Base-by-base conservation (phyloP, 2,797 vertebrate genomes). In the Sebastolobus altivelis region DNA sequence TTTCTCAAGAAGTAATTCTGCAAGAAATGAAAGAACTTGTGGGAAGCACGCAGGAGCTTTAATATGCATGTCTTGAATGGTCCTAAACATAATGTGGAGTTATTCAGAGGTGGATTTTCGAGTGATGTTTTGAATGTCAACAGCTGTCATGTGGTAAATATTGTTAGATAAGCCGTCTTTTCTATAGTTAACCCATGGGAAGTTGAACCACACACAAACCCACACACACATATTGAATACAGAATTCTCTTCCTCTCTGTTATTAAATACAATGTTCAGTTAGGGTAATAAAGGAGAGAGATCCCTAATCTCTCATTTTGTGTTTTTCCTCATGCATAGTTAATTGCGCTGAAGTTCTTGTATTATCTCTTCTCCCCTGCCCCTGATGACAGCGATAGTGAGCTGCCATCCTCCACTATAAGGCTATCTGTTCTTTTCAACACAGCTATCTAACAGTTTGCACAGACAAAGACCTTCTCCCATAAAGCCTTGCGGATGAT, bases 91-190 rank as follows among this genome's bases (percentile, higher is more conserved):
- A 84, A 63, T 80, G 75, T 78, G 2, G 6, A 75, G 79, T 77
- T 84, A 87, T 87, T 90, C 83, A 84, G 72, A 29, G 14, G 67
- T 82, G 82, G 78, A 61, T 92, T 84, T 82, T 75, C 85, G 87
- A 89, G 60, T 77, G 87, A 90, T 88, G 88, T 72, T 85, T 79
- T 67, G 77, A 95, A 93, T 86, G 72, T 90, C 86, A 93, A 80
- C 84, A 91, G 89, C 89, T 92, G 82, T 88, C 79, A 58, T 43
- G 63, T 2, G 20, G 74, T 69, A 65, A 72, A 73, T 62, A 67
- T 68, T 73, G 67, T 86, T 40, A 89, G 84, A 90, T 84, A 82
- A 89, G 74, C 55, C 29, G n/a, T 71, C 20, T 71, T 78, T 79
- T 77, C 60, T 60, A 49, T 67, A 40, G 2, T 67, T 60, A 88